Evolutionary conservation across 1,140 invertebrate genomes (phyloP), one percentile per base, ranked within the genome.

Genomic region (Chymomyza costata): DNA sequence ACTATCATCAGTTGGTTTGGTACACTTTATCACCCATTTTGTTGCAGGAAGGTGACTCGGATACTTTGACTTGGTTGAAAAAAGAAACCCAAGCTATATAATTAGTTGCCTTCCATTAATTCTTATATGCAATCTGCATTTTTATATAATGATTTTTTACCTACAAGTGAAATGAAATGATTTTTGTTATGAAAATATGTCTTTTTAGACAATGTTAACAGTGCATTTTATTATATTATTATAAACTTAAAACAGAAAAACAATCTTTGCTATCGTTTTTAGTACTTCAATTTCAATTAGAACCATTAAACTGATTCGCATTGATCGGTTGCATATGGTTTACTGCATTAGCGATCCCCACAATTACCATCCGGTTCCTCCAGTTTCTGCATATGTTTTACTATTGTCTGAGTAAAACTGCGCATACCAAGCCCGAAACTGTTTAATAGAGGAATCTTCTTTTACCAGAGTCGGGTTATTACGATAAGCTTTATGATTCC

Each of bases 321-420:
- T n/a, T n/a, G n/a, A n/a, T n/a, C n/a, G n/a, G n/a, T n/a, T n/a
- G n/a, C n/a, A n/a, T n/a, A n/a, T n/a, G n/a, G n/a, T n/a, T n/a
- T n/a, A n/a, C n/a, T n/a, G n/a, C n/a, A n/a, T n/a, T n/a, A n/a
- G n/a, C n/a, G n/a, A n/a, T n/a, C n/a, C n/a, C n/a, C n/a, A n/a
- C n/a, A n/a, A n/a, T n/a, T n/a, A n/a, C n/a, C n/a, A n/a, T n/a
- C n/a, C n/a, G n/a, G n/a, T n/a, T n/a, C n/a, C n/a, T n/a, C n/a
- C n/a, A n/a, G 87, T 86, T 0, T 87, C 87, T 15, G 86, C 66
- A 57, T 90, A 91, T 7, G 86, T 84, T 0, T 91, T 90, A 85
- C 94, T 96, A 48, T 92, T 90, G 40, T 91, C 87, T 0, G 92
- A 91, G 80, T 96, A 97, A 83, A 97, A 97, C 82, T 97, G 95